Base-by-base conservation (phyloP, 2,888 invertebrate species). In the Tenthredo distinguenda region DNA sequence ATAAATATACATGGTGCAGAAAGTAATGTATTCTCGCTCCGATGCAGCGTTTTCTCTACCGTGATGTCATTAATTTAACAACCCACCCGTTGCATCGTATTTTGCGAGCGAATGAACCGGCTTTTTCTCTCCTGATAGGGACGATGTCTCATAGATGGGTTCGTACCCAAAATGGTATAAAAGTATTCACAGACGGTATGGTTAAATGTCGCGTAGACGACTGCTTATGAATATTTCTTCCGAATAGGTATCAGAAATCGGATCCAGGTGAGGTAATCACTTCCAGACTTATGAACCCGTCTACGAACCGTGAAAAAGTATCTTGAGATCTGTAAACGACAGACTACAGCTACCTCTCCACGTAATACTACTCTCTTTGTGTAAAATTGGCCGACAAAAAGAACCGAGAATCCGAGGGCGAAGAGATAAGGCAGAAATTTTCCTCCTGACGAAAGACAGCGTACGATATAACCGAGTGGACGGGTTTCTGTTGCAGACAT, bases 31-130 rank as follows among this genome's bases (percentile, higher is more conserved):
- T 40, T 74, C 40, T 74, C 72, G 43, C 43, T 74, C 43, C 43
- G 15, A 26, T 74, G 43, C 72, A 74, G 9, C 34, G 68, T 68
- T 34, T 68, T 26, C 26, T 68, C 68, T 68, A 68, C 68, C 72
- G 72, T 74, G 43, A 74, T 40, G 72, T 74, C 72, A 74, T 74
- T 74, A 43, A 74, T 74, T 74, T 74, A 74, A 74, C 72, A 26
- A 74, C 40, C 72, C 72, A 43, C 37, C 43, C 72, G 72, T 74
- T 74, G 72, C 43, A n/a, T 74, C 72, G 72, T 74, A 43, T 74
- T 74, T 74, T 43, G 40, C 72, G 40, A 43, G 4, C n/a, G 40
- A 74, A 26, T 43, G 12, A 43, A 21, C 21, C 43, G 72, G 43
- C 43, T 31, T 26, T 34, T 68, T 62, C 26, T 10, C 7, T 15